Percentiles rank a stretch among this genome's conserved stretches.
Evolutionary conservation across 2,888 invertebrate species (phyloP).

Genomic region (Athalia rosae): DNA sequence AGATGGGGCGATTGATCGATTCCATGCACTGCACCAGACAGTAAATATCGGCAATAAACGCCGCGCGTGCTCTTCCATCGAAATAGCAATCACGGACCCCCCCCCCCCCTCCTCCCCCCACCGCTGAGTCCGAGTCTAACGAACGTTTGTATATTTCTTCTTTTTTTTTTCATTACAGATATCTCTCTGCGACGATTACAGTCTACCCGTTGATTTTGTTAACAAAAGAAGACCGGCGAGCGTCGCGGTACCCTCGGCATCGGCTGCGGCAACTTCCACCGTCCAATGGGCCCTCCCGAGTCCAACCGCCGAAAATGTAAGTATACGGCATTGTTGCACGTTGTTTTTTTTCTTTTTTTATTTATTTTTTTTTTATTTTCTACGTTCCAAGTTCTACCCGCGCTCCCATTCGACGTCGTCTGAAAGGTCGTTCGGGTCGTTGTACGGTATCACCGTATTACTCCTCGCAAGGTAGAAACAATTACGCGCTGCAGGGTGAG

Average conservation of each 20-base stretch:
- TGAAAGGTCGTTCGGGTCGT: neutral
- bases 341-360: neutral
- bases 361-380: neutral
- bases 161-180: conserved; percentile 78
- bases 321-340: conserved; percentile 52
- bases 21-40: conserved; percentile 63
- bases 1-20: conserved; percentile 53
- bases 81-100: conserved; percentile 1
- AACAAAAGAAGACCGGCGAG: conserved; percentile 81
- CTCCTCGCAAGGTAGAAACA: conserved; percentile 65
- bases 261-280: conserved; percentile 75
- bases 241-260: conserved; percentile 68
- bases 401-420: neutral
- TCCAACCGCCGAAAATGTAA: conserved; percentile 76
- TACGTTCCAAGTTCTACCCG: neutral
- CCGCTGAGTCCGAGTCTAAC: neutral
- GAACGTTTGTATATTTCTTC: neutral
- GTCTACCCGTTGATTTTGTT: conserved; percentile 89
- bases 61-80: neutral
- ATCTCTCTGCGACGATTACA: conserved; percentile 90
- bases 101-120: no score
- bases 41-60: conserved; percentile 68
- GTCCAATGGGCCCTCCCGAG: conserved; percentile 78
- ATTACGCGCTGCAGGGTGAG: conserved; percentile 66
- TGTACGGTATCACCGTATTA: neutral